Evolutionary conservation across 2,888 invertebrate species (phyloP).

Genomic region (Archips xylosteana): DNA sequence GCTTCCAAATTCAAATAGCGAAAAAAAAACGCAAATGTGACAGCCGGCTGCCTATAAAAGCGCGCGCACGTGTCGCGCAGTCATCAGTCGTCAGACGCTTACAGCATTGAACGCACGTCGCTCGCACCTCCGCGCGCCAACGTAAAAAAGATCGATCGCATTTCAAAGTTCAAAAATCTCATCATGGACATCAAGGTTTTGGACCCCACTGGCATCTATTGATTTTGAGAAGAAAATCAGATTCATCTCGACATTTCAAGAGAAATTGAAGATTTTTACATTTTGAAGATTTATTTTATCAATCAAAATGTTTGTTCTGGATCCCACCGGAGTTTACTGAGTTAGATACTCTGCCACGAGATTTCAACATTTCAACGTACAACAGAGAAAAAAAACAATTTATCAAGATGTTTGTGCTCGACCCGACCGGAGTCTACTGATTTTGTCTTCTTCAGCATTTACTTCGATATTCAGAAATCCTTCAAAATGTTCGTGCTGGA

Average conservation of each 20-base stretch:
- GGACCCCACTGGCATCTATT: slow-evolving; percentile 81
- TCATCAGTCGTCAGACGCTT: slow-evolving; percentile 73
- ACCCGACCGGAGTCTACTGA: slow-evolving; percentile 75
- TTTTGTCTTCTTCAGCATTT: slow-evolving; percentile 16
- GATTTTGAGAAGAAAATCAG: slow-evolving; percentile 41
- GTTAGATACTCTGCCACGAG: slow-evolving; percentile 4
- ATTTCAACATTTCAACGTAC: slow-evolving; percentile 13
- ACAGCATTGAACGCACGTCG: slow-evolving; percentile 65
- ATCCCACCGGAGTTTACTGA: slow-evolving; percentile 75
- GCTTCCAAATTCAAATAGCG: slow-evolving; percentile 83
- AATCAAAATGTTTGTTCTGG: slow-evolving; percentile 73
- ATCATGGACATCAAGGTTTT: slow-evolving; percentile 79
- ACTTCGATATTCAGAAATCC: slow-evolving; percentile 43
- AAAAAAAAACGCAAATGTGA: slow-evolving; percentile 80
- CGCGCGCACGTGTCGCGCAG: slow-evolving; percentile 72
- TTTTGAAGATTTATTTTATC: slow-evolving; percentile 46
- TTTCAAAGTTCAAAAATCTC: slow-evolving; percentile 61
- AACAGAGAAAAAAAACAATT: neutral
- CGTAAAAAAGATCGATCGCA: slow-evolving; percentile 81
- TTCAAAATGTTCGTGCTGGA: slow-evolving; percentile 75
- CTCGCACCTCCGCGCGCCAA: slow-evolving; percentile 61
- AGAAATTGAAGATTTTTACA: slow-evolving; percentile 28
- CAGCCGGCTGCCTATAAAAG: slow-evolving; percentile 75
- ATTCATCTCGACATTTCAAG: neutral
- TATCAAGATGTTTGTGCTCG: slow-evolving; percentile 72